phyloP scores from a whole-genome alignment of 2,113 vertebrate species.

The Corydoras sp. region DNA sequence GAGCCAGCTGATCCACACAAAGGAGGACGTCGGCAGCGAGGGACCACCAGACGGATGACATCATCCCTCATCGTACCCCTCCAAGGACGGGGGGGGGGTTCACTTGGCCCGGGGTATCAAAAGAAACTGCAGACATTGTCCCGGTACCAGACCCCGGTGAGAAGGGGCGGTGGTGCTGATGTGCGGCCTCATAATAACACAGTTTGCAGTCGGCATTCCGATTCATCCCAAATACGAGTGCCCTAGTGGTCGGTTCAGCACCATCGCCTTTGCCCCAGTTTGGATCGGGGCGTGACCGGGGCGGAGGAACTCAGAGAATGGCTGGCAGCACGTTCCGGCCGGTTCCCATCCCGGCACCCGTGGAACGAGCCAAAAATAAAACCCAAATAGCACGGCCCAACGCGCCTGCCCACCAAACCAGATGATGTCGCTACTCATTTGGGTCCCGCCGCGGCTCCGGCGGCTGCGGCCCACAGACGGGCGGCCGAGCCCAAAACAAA shows the following conservation, averaged over 20 bases:
- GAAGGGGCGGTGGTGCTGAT: background rate
- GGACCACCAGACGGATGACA: slow-evolving; percentile 44
- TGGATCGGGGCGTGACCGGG: slow-evolving; percentile 16
- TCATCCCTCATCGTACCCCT: slow-evolving; percentile 22
- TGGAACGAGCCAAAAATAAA: slow-evolving; percentile 23
- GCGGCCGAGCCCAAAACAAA: slow-evolving; percentile 31
- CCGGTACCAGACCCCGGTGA: background rate
- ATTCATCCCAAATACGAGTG: too few species aligned
- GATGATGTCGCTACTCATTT: slow-evolving; percentile 14
- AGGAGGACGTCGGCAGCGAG: slow-evolving; percentile 12
- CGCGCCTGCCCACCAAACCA: background rate
- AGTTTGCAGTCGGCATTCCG: too few species aligned
- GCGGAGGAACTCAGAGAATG: slow-evolving; percentile 9
- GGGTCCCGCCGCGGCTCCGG: slow-evolving; percentile 6
- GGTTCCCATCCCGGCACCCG: background rate
- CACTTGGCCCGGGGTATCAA: slow-evolving; percentile 1
- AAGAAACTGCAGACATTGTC: slow-evolving; percentile 2
- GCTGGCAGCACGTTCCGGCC: slow-evolving; percentile 26
- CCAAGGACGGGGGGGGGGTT: slow-evolving; percentile 17
- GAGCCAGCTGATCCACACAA: slow-evolving; percentile 38
- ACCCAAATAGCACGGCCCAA: slow-evolving; percentile 18
- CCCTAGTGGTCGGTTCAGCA: too few species aligned
- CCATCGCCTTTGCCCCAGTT: slow-evolving; percentile 21
- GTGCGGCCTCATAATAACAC: too few species aligned
- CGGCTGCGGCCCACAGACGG: slow-evolving; percentile 9